Evolutionary conservation across 2,113 vertebrate genomes (phyloP).

Genomic region (Anser brachyrhynchus): DNA sequence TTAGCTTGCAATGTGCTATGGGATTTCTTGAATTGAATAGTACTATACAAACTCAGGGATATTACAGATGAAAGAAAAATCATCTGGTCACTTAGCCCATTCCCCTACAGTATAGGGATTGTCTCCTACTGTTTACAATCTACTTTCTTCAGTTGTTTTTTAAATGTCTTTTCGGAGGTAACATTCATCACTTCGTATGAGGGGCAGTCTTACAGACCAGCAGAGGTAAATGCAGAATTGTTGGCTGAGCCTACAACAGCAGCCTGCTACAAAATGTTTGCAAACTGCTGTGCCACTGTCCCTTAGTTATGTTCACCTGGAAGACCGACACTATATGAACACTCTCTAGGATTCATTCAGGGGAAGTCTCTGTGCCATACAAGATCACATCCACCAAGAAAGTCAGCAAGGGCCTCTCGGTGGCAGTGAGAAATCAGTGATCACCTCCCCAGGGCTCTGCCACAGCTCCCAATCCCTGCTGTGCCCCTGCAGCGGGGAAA

Average conservation of each 20-base stretch:
- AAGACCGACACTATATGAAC: background rate
- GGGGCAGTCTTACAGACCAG: background rate
- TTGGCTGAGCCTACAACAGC: background rate
- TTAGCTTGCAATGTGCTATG: background rate
- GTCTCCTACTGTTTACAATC: background rate
- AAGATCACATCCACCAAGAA: background rate
- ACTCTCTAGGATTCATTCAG: background rate
- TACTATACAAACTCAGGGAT: background rate
- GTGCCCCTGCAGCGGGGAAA: background rate
- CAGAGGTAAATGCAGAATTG: background rate
- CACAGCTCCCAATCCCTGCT: background rate
- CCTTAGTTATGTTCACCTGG: background rate
- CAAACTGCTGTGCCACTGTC: background rate
- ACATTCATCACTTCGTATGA: background rate
- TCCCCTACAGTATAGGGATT: background rate
- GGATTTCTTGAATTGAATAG: background rate
- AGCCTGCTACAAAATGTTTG: background rate
- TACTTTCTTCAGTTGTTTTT: background rate
- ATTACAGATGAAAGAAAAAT: background rate
- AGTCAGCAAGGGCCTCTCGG: background rate
- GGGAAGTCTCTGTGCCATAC: background rate
- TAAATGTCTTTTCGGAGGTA: background rate
- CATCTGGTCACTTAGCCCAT: background rate
- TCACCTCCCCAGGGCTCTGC: background rate
- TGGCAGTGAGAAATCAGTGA: constrained; percentile 8